A percentile compares a stretch with the other conserved stretches of the same genome.
phyloP scores from a whole-genome alignment of 1,140 invertebrate genomes.

The Andrena cerasifolii region DNA sequence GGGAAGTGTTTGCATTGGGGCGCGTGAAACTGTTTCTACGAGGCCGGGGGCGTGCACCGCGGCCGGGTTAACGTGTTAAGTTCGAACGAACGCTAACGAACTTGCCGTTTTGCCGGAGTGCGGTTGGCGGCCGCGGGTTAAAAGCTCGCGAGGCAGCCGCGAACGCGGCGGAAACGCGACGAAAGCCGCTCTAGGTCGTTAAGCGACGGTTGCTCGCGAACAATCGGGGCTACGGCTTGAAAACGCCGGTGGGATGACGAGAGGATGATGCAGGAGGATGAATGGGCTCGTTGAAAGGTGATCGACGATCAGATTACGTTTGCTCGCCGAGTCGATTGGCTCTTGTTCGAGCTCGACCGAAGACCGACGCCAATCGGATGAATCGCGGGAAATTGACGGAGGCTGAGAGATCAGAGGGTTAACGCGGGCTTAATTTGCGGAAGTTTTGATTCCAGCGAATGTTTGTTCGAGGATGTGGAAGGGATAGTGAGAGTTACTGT shows the following conservation, averaged over 20 bases:
- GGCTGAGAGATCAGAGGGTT: too few species aligned
- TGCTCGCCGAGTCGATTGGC: neutral
- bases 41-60: neutral
- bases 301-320: constrained; percentile 24
- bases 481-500: too few species aligned
- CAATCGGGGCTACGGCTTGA: neutral
- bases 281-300: constrained; percentile 4
- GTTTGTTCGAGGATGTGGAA: too few species aligned
- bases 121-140: constrained; percentile 46
- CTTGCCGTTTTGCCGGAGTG: constrained; percentile 33
- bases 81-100: constrained; percentile 46
- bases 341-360: neutral
- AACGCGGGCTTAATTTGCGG: neutral
- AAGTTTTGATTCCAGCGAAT: neutral
- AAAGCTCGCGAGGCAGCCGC: constrained; percentile 30
- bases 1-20: neutral
- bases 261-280: neutral
- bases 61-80: neutral
- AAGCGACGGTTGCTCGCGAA: constrained; percentile 39
- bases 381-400: neutral
- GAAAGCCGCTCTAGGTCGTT: constrained; percentile 53
- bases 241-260: neutral
- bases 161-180: constrained; percentile 10
- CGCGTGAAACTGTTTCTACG: constrained; percentile 25
- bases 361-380: neutral